Evolutionary conservation across 2,113 vertebrate genomes (phyloP).

Genomic region (Lasiurus cinereus): DNA sequence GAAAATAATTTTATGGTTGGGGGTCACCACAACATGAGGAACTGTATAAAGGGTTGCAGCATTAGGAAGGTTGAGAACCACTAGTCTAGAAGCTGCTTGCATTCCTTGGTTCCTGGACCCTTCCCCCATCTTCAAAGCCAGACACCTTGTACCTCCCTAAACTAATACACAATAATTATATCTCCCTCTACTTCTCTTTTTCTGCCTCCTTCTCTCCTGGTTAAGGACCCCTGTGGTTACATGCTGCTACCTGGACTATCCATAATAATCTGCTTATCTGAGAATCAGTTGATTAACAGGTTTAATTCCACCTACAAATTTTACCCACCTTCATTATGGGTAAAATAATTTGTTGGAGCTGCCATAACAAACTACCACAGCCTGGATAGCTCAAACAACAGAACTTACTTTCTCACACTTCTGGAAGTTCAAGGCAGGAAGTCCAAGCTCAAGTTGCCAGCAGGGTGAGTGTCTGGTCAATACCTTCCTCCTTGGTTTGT

Average conservation of each 20-base stretch:
- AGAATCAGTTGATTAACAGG: background rate
- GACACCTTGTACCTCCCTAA: background rate
- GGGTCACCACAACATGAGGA: no score
- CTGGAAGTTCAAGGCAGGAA: background rate
- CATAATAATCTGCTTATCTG: background rate
- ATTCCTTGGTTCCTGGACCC: background rate
- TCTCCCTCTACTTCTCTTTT: background rate
- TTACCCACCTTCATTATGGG: background rate
- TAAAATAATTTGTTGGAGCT: background rate
- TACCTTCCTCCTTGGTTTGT: background rate
- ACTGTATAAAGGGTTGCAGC: no score
- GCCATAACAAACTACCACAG: background rate
- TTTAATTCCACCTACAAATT: background rate
- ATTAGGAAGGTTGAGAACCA: no score
- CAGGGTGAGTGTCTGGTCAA: background rate
- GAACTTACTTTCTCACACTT: background rate
- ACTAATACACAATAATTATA: background rate
- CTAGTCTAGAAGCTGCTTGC: background rate
- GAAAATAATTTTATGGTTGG: no score
- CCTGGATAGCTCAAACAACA: background rate
- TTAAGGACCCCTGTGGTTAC: background rate
- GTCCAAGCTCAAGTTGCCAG: background rate
- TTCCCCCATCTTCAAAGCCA: background rate
- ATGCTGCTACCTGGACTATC: background rate
- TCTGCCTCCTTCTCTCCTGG: background rate